Base-by-base conservation (phyloP, 1,140 invertebrate genomes). In the Pomacea maculata region DNA sequence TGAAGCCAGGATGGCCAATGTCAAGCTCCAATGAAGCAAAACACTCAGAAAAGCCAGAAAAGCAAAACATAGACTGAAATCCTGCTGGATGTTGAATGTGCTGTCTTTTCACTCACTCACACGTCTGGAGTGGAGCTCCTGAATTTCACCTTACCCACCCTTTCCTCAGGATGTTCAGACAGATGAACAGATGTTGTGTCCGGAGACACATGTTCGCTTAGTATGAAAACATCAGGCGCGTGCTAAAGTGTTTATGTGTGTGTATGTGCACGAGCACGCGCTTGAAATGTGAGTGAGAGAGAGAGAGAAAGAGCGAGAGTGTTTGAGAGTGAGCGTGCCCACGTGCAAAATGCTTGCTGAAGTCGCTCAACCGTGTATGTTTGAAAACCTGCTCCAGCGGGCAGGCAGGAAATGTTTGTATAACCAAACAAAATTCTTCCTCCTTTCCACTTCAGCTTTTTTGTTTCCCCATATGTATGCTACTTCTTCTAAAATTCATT, bases 191-290 rank as follows among this genome's bases (percentile, higher is more conserved):
- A 73, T 21, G 34, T 25, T 45, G 71, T 19, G 19, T 45, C 11
- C 17, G 10, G 17, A 45, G 11, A 34, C 34, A 52, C 29, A 21
- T 57, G 73, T 25, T n/a, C 52, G 14, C 52, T 55, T 34, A 25
- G 73, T 75, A 21, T 75, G 73, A 57, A n/a, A 25, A 57, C 55
- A n/a, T 75, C 3, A 61, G 11, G 52, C 45, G 73, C 45, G 52
- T 61, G 57, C 57, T 45, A 45, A 45, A 45, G 34, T 45, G 34
- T 45, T 45, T 45, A 61, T 61, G 57, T 17, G 57, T n/a, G 73
- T 75, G 73, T 55, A 52, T 75, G 73, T 75, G 54, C 57, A 55
- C 57, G 73, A n/a, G 73, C 57, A 52, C 57, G 73, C 57, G 73
- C 55, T 52, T 75, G 73, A n/a, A 52, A 25, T 75, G 71, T 73